Evolutionary conservation across 2,113 vertebrate genomes (phyloP).

Genomic region (Ivindomyrus marchei): DNA sequence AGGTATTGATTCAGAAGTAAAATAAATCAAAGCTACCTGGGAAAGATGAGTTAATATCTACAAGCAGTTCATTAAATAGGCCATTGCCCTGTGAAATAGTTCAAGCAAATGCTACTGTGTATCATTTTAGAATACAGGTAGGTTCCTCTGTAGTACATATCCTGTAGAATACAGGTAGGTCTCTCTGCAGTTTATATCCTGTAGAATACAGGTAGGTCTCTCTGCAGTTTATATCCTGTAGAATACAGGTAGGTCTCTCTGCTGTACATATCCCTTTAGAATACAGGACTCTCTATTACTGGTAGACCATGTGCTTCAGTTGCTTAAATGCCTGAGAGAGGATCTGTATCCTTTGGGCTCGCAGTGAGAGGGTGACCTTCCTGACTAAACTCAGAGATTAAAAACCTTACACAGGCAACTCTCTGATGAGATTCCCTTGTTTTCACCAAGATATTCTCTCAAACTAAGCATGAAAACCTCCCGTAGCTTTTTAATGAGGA

Average conservation of each 20-base stretch:
- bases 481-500: not conserved
- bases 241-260: not conserved
- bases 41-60: not conserved
- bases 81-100: not conserved
- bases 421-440: not conserved
- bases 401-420: not conserved
- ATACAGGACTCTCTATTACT: not conserved
- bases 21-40: not conserved
- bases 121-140: not conserved
- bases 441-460: conserved; percentile 1
- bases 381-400: not conserved
- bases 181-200: not conserved
- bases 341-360: not conserved
- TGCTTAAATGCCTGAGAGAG: not conserved
- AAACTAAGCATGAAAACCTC: conserved; percentile 2
- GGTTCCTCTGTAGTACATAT: not conserved
- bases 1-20: not conserved
- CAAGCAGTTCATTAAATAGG: not conserved
- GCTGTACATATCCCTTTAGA: not conserved
- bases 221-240: not conserved
- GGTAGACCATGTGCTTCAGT: not conserved
- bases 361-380: not conserved
- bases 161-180: not conserved
- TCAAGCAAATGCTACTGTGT: not conserved
- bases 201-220: not conserved